Evolutionary conservation across 2,113 vertebrate genomes (phyloP).

Genomic region (Antidorcas marsupialis): DNA sequence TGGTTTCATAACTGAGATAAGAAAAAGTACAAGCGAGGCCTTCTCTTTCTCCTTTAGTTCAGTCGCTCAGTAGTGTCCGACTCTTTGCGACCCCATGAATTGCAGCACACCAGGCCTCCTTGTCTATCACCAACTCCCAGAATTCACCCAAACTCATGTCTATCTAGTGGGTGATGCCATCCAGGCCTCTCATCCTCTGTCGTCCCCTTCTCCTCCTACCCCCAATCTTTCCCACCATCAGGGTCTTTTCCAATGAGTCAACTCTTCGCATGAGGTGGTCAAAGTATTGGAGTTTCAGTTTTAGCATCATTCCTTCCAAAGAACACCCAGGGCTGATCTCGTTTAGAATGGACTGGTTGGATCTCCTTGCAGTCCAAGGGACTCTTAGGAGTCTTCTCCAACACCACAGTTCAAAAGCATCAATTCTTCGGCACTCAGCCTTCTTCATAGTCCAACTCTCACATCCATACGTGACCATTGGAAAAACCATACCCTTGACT

Average conservation of each 20-base stretch:
- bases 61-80: rapidly evolving
- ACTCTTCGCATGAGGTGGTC: rapidly evolving
- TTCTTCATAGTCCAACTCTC: too few species aligned
- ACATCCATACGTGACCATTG: too few species aligned
- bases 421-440: too few species aligned
- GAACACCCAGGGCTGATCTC: too few species aligned
- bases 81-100: not conserved
- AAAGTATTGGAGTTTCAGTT: too few species aligned
- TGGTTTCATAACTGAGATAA: not conserved
- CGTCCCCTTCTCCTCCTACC: not conserved
- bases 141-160: not conserved
- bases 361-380: too few species aligned
- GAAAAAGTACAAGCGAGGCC: not conserved
- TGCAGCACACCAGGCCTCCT: rapidly evolving
- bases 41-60: not conserved
- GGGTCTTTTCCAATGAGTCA: not conserved
- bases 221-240: not conserved
- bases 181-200: not conserved
- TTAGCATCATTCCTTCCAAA: too few species aligned
- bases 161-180: not conserved
- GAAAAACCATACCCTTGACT: too few species aligned
- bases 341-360: too few species aligned
- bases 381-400: too few species aligned
- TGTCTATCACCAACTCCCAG: not conserved
- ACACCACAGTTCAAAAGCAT: too few species aligned